These are phyloP conservation scores for Ahaetulla prasina DNA, from an alignment of 2,113 vertebrate species.

Conservation along the genomic window DNA sequence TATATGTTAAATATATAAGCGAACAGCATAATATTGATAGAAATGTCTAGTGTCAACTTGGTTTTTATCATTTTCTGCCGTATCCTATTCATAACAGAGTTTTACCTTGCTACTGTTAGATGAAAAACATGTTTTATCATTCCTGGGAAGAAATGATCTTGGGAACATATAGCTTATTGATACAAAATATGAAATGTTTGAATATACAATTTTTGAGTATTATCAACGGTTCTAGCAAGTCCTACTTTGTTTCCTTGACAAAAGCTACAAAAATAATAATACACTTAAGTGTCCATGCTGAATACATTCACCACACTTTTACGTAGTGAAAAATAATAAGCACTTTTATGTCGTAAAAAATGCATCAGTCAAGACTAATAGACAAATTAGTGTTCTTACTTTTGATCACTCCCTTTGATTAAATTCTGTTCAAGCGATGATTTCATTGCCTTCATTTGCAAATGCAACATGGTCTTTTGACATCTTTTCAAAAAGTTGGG, in stretches of 20 bases:
- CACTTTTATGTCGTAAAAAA: not conserved
- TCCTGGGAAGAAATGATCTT: not conserved
- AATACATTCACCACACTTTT: not conserved
- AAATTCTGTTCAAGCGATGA: not conserved
- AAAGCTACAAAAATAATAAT: not conserved
- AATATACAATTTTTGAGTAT: not conserved
- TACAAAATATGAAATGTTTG: not conserved
- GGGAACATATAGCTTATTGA: not conserved
- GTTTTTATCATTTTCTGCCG: not conserved
- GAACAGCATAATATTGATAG: not conserved
- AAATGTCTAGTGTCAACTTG: not conserved
- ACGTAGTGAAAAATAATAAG: not conserved
- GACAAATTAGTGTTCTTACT: not conserved
- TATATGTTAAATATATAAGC: not conserved
- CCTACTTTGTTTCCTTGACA: not conserved
- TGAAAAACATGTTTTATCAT: not conserved
- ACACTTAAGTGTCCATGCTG: not conserved
- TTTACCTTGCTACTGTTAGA: not conserved
- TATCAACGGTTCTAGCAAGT: not conserved
- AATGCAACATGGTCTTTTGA: not conserved
- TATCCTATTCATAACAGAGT: not conserved
- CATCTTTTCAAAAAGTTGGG: not conserved
- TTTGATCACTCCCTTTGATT: not conserved
- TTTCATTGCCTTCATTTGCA: not conserved
- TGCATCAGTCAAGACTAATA: not conserved